These are phyloP conservation scores for Eubasilissa splendida DNA, from an alignment of 2,888 invertebrate species.

Conservation along the genomic window DNA sequence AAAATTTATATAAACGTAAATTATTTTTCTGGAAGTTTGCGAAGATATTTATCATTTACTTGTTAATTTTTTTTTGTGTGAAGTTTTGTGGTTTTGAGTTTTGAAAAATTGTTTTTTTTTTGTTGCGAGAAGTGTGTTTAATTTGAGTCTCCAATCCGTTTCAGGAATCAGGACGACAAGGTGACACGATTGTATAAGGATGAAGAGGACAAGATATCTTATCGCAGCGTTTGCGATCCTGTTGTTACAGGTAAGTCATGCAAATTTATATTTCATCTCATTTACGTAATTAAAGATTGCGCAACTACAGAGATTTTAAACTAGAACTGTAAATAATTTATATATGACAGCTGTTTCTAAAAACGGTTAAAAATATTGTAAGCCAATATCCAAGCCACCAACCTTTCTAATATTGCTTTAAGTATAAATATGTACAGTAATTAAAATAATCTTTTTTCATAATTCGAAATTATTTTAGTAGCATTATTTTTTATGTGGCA, in stretches of 20 bases:
- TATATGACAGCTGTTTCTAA: no score
- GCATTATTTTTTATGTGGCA: no score
- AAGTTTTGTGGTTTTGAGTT: conserved; percentile 11
- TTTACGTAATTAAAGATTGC: not conserved
- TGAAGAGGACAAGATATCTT: conserved; percentile 70
- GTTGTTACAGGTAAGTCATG: conserved; percentile 68
- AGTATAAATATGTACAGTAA: no score
- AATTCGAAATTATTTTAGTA: no score
- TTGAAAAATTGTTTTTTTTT: conserved; percentile 24
- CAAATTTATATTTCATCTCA: not conserved
- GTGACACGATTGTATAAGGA: conserved; percentile 67
- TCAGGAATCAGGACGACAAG: conserved; percentile 68
- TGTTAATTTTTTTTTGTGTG: conserved; percentile 18
- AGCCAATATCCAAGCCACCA: no score
- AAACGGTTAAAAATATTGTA: no score
- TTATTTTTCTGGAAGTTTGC: no score
- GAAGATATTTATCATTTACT: not conserved
- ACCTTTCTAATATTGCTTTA: no score
- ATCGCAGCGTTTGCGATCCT: conserved; percentile 69
- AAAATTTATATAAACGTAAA: not conserved
- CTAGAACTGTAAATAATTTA: no score
- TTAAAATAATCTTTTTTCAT: no score
- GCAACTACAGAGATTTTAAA: no score
- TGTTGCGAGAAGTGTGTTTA: conserved; percentile 22
- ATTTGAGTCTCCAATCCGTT: conserved; percentile 60